Evolutionary conservation across 2,113 vertebrate genomes (phyloP).

Genomic region (Hemichromis elongatus): DNA sequence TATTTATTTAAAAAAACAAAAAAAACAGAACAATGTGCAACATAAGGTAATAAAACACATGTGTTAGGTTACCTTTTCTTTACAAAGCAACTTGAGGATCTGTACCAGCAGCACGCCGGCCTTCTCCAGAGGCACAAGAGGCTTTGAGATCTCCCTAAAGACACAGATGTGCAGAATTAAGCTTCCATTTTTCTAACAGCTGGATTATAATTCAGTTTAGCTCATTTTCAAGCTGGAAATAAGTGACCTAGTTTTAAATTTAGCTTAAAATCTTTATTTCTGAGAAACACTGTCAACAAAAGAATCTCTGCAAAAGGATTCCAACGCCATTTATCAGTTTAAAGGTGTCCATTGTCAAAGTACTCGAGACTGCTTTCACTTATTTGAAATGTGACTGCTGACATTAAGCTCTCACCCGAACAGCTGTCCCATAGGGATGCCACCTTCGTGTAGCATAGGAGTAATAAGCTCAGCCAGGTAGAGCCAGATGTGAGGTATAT

Average conservation of each 20-base stretch:
- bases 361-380: neutral
- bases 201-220: neutral
- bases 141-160: conserved; percentile 87
- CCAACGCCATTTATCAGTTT: neutral
- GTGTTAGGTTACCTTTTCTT: conserved; percentile 79
- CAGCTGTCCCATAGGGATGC: conserved; percentile 87
- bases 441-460: conserved; percentile 87
- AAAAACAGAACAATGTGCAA: too few relatives aligned
- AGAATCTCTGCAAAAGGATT: rapidly evolving
- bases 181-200: neutral
- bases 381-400: neutral
- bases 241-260: neutral
- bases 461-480: conserved; percentile 91
- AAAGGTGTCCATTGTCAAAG: neutral
- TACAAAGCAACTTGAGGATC: conserved; percentile 88
- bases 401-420: conserved; percentile 79
- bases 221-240: neutral
- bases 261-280: neutral
- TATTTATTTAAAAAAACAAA: neutral
- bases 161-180: neutral
- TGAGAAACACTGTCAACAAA: neutral
- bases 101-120: conserved; percentile 83
- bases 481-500: conserved; percentile 96
- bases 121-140: conserved; percentile 84
- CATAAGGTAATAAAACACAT: neutral